phyloP scores from a whole-genome alignment of 92 coral and sea anemone species.

The Actinostola sp. region DNA sequence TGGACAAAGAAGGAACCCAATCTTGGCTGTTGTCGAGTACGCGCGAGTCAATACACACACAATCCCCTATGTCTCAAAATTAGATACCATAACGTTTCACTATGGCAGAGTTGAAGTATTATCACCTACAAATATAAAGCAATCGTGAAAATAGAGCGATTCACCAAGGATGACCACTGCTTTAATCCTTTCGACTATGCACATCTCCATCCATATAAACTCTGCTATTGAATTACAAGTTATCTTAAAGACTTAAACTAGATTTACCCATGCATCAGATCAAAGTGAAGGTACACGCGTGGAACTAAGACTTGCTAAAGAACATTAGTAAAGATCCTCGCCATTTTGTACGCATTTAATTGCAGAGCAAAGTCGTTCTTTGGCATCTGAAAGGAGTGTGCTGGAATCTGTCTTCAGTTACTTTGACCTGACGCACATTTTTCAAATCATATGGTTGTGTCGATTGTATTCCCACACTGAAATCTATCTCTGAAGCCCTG shows the following conservation, averaged over 20 bases:
- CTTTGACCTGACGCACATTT: constrained; percentile 26
- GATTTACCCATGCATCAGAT: constrained; percentile 27
- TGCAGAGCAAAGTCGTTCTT: background rate
- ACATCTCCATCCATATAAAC: constrained; percentile 2
- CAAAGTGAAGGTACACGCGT: constrained; percentile 18
- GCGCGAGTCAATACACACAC: background rate
- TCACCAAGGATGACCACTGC: background rate
- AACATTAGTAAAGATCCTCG: background rate
- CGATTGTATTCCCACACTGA: constrained; percentile 9
- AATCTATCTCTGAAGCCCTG: constrained; percentile 2
- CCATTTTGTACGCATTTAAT: background rate
- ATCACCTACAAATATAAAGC: background rate
- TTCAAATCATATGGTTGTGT: background rate
- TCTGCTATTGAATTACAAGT: constrained; percentile 26
- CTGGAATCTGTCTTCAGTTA: constrained; percentile 12
- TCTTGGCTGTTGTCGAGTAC: constrained; percentile 24
- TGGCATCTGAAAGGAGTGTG: background rate
- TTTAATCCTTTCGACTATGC: constrained; percentile 11
- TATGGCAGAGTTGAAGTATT: background rate
- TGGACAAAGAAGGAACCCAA: constrained; percentile 9
- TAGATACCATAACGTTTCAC: background rate
- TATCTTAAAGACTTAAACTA: constrained; percentile 13
- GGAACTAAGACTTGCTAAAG: background rate
- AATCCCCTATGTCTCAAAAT: background rate
- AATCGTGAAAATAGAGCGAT: background rate